These are phyloP conservation scores for Scolopax bukidnonensis DNA, from an alignment of 2,797 vertebrate species.

Conservation along the genomic window DNA sequence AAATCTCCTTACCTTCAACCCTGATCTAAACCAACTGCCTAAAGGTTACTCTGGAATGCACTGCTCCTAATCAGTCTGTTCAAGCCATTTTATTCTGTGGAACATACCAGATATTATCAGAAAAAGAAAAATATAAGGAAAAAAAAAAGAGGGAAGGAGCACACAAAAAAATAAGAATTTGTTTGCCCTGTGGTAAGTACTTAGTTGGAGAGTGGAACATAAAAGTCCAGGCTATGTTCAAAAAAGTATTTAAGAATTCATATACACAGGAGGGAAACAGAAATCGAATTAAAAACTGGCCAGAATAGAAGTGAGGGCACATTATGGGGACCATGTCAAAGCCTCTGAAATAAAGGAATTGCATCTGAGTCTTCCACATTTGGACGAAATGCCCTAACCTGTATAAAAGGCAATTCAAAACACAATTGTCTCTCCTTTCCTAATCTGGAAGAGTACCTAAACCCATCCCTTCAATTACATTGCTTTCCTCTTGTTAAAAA, in stretches of 20 bases:
- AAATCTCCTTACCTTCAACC: not conserved
- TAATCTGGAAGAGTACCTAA: not conserved
- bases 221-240: not conserved
- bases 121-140: not conserved
- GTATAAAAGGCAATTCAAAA: not conserved
- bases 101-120: not conserved
- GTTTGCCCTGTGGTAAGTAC: not conserved
- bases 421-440: not conserved
- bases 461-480: not conserved
- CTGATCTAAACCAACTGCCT: not conserved
- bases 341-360: not conserved
- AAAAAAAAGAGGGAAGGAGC: rapidly evolving
- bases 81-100: not conserved
- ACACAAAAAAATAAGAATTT: not conserved
- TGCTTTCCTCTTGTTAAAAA: not conserved
- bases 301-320: not conserved
- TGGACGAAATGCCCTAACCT: not conserved
- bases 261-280: not conserved
- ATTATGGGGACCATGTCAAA: not conserved
- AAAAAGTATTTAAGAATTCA: not conserved
- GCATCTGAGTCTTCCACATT: rapidly evolving
- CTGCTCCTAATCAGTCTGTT: not conserved
- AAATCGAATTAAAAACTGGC: not conserved
- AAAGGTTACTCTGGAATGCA: not conserved
- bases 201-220: not conserved